Evolutionary conservation across 2,888 invertebrate genomes (phyloP).

Genomic region (Brenthis hecate): DNA sequence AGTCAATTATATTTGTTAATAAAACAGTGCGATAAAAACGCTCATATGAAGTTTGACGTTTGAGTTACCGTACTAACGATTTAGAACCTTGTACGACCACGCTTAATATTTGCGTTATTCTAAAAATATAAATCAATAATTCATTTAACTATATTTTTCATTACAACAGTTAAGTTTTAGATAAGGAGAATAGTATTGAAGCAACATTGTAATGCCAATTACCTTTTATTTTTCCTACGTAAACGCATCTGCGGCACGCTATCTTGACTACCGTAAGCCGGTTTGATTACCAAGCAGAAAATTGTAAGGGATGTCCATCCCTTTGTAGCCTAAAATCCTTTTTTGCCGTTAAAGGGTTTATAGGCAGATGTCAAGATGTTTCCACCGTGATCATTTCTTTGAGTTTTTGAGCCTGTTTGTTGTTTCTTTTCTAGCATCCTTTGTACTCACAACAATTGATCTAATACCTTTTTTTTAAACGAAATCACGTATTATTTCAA

Average conservation of each 20-base stretch:
- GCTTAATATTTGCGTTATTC: too few relatives aligned
- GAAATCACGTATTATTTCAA: slow-evolving; percentile 41
- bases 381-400: slow-evolving; percentile 53
- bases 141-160: not conserved
- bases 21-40: too few relatives aligned
- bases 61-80: too few relatives aligned
- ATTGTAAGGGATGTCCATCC: slow-evolving; percentile 45
- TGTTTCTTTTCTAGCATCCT: slow-evolving; percentile 53
- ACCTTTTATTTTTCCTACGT: slow-evolving; percentile 5
- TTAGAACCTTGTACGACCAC: too few relatives aligned
- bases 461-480: slow-evolving; percentile 41
- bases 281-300: slow-evolving; percentile 45
- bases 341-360: slow-evolving; percentile 55
- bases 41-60: too few relatives aligned
- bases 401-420: slow-evolving; percentile 43
- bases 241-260: slow-evolving; percentile 9
- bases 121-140: too few relatives aligned
- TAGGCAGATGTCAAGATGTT: slow-evolving; percentile 65
- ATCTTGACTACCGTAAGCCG: slow-evolving; percentile 18
- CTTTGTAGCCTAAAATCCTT: slow-evolving; percentile 46
- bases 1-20: too few relatives aligned
- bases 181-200: not conserved
- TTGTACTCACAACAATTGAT: slow-evolving; percentile 43
- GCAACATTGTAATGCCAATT: slow-evolving; percentile 2
- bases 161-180: not conserved